Evolutionary conservation across 53 echinoderm and acorn worm species (phyloP).

Genomic region (Arbacia lixula): DNA sequence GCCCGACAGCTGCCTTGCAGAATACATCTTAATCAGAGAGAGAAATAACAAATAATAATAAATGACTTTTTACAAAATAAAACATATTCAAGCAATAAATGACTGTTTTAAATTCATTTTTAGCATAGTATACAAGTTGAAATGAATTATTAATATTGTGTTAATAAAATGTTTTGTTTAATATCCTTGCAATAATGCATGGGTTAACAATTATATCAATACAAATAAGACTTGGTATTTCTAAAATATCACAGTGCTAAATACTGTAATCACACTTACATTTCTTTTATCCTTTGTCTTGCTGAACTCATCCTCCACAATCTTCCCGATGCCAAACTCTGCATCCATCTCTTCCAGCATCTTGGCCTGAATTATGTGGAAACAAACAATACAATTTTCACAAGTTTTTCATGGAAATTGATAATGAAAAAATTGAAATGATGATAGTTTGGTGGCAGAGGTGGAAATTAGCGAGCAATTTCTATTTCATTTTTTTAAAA

Average conservation of each 20-base stretch:
- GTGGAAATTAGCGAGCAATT: not conserved
- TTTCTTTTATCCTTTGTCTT: conserved; percentile 68
- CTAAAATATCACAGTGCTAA: no score
- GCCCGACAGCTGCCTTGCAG: conserved; percentile 69
- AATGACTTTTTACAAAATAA: not conserved
- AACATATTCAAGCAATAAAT: not conserved
- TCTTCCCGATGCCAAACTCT: conserved; percentile 92
- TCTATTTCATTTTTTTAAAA: no score
- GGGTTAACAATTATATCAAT: no score
- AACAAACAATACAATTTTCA: not conserved
- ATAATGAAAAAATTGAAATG: not conserved
- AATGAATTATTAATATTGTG: not conserved
- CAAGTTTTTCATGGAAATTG: not conserved
- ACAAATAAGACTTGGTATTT: no score
- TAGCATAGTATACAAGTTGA: no score
- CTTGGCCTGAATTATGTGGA: conserved; percentile 61
- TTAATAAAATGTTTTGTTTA: not conserved
- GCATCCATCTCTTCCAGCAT: conserved; percentile 98
- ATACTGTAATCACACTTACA: no score
- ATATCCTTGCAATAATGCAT: no score
- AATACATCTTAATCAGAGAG: conserved; percentile 60
- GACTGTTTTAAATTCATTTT: no score
- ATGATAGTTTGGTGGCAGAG: not conserved
- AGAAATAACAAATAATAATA: not conserved
- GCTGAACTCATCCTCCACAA: conserved; percentile 88